A percentile compares a stretch with the other conserved stretches of the same genome.
These are phyloP conservation scores for Rhegmatorhina hoffmannsi DNA, from an alignment of 2,113 vertebrate species.

Conservation along the genomic window DNA sequence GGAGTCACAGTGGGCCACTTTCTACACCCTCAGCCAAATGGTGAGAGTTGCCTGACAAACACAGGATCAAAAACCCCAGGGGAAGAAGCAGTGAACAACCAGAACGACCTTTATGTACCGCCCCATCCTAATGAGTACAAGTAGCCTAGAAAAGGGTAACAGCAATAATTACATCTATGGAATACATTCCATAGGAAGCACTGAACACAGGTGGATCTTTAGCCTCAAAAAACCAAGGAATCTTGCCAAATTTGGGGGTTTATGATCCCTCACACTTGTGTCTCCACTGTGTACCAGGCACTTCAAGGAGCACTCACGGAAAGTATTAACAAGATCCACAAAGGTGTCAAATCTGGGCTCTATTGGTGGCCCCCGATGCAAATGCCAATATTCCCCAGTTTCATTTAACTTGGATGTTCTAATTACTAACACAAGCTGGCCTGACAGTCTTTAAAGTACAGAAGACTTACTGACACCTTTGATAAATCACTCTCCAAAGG, in stretches of 20 bases:
- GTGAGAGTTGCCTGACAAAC: background rate
- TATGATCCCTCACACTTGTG: background rate
- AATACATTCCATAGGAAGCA: no score
- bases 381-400: background rate
- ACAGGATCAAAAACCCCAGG: background rate
- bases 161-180: no score
- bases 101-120: no score
- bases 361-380: background rate
- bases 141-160: no score
- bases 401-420: background rate
- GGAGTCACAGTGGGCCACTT: background rate
- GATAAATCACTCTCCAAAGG: no score
- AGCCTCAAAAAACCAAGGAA: no score
- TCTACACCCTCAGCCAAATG: background rate
- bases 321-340: background rate
- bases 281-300: background rate
- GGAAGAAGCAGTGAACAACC: background rate
- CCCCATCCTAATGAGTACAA: no score
- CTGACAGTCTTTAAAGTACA: background rate
- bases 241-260: background rate
- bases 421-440: background rate
- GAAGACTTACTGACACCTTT: background rate
- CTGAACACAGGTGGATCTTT: no score
- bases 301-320: rapidly evolving
- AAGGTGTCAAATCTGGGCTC: background rate